Evolutionary conservation across 2,113 vertebrate genomes (phyloP), one percentile per base, ranked within the genome.

Genomic region (Ornithorhynchus anatinus): DNA sequence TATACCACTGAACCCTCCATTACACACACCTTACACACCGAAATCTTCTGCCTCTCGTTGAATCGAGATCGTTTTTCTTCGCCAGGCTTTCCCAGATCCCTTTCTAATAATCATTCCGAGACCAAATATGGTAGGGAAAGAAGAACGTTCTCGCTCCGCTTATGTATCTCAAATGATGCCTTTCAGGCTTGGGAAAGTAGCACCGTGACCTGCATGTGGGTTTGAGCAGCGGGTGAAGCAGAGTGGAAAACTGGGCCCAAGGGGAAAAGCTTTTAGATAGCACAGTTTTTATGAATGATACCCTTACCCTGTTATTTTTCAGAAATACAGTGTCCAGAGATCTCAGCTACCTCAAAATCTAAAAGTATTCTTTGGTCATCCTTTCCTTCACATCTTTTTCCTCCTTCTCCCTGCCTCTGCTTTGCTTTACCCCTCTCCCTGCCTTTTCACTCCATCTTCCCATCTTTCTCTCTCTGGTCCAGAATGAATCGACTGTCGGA

Each of bases 61-160:
- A 59, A 19, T 77, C 45, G 76, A 73, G 50, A 69, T 36, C 65
- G 54, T 69, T 64, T 84, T 79, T 59, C 35, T 67, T 75, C 57
- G 68, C 37, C 65, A 81, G 57, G 32, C 38, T 63, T 44, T 45
- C 77, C 68, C n/a, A n/a, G n/a, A n/a, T 79, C 61, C 72, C 69
- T 25, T 47, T 58, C 67, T 79, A 54, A 69, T 75, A 73, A 68
- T 71, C 68, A 68, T 60, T 72, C 33, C 25, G 27, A 51, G 57
- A 67, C 52, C 25, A 53, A 65, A 14, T 57, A 64, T 44, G 33
- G 63, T 42, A 71, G 33, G 27, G 27, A 25, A 48, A 48, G 6
- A 27, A 29, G 25, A 8, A 7, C 13, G 25, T 13, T 27, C 15
- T 25, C 25, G 7, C 45, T 27, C 15, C 29, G 15, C 25, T 27